These are phyloP conservation scores for Mamestra brassicae DNA, from an alignment of 2,888 invertebrate genomes.

Conservation along the genomic window DNA sequence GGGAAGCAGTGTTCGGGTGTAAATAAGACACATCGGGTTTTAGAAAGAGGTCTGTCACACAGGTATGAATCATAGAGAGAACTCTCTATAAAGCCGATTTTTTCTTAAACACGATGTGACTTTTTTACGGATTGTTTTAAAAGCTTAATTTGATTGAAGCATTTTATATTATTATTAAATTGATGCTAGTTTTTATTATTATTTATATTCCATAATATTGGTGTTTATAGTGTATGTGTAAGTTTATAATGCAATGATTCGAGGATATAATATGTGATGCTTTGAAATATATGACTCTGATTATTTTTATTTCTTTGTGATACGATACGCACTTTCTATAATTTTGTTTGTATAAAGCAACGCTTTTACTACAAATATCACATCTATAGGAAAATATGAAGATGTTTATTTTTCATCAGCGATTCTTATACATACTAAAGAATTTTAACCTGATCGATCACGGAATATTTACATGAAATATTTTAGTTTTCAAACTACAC, in stretches of 20 bases:
- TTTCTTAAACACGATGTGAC: neutral
- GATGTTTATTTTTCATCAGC: neutral
- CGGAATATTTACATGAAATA: neutral
- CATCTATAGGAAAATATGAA: constrained; percentile 1
- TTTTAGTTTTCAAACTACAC: neutral
- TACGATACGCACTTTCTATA: neutral
- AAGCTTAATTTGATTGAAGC: neutral
- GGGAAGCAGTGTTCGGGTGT: neutral
- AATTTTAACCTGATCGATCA: neutral
- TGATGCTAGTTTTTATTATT: constrained; percentile 1
- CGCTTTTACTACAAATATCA: constrained; percentile 27
- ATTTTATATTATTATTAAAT: neutral
- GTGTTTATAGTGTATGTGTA: constrained; percentile 22
- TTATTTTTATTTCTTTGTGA: constrained; percentile 8
- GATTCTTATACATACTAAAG: neutral
- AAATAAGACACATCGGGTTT: neutral
- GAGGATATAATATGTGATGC: constrained; percentile 35
- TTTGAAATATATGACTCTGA: constrained; percentile 28
- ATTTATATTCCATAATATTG: constrained; percentile 10
- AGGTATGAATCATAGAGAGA: neutral
- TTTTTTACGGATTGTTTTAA: neutral
- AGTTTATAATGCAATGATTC: constrained; percentile 35
- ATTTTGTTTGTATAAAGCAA: constrained; percentile 16
- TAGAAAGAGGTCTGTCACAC: neutral
- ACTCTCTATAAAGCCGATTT: neutral